Conservation (phyloP, 2,888 invertebrate genomes). For the Isoperla grammatica region DNA sequence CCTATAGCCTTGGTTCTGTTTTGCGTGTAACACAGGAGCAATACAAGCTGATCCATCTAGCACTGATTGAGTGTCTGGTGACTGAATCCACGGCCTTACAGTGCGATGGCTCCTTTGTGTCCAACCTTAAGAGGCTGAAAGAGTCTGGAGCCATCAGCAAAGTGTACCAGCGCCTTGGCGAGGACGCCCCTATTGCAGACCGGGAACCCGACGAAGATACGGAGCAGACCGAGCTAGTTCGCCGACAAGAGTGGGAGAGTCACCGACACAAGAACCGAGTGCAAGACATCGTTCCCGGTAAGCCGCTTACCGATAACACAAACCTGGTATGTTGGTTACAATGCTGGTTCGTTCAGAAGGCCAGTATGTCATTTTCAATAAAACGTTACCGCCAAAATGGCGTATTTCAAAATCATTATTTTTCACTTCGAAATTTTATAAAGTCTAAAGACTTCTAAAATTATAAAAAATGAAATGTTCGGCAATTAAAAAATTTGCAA, state of each 20-base stretch:
- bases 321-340: too few relatives aligned
- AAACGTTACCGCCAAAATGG: too few relatives aligned
- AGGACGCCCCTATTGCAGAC: background rate
- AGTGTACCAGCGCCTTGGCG: constrained; percentile 38
- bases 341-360: too few relatives aligned
- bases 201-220: background rate
- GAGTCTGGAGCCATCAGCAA: constrained; percentile 44
- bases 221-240: background rate
- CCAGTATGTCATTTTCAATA: too few relatives aligned
- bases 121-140: constrained; percentile 40
- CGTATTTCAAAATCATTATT: too few relatives aligned
- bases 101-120: constrained; percentile 39
- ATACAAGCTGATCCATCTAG: constrained; percentile 46
- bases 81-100: constrained; percentile 40
- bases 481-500: too few relatives aligned
- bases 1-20: too few relatives aligned
- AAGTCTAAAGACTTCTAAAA: too few relatives aligned
- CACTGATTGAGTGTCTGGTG: constrained; percentile 43
- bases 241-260: constrained; percentile 7
- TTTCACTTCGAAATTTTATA: too few relatives aligned
- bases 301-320: too few relatives aligned
- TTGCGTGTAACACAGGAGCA: constrained; percentile 38
- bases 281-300: constrained; percentile 41
- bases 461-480: too few relatives aligned
- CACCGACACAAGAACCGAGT: constrained; percentile 42